These are phyloP conservation scores for Poecile montanus DNA, from an alignment of 2,797 vertebrate genomes.

Conservation along the genomic window DNA sequence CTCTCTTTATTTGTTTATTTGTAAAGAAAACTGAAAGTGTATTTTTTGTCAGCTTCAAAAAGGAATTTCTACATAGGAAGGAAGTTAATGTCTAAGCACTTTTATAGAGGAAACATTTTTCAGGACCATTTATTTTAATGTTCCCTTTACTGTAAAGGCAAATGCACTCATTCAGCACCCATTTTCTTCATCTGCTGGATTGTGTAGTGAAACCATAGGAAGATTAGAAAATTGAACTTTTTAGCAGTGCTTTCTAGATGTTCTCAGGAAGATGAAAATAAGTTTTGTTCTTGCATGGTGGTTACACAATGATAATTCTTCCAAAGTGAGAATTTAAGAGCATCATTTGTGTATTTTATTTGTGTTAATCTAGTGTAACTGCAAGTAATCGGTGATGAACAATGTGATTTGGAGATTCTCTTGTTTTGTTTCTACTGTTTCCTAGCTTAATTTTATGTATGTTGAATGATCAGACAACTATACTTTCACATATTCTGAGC, in stretches of 20 bases:
- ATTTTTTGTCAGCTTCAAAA: neutral
- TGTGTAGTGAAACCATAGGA: neutral
- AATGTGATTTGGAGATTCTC: neutral
- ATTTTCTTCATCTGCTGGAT: neutral
- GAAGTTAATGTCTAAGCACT: neutral
- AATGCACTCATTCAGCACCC: neutral
- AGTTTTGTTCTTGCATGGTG: neutral
- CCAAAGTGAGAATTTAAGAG: neutral
- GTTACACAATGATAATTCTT: neutral
- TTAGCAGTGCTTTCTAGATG: neutral
- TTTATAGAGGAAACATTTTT: constrained; percentile 30
- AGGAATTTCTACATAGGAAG: neutral
- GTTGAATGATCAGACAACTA: neutral
- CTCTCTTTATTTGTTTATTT: neutral
- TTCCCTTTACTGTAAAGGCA: constrained; percentile 3
- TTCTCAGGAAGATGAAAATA: neutral
- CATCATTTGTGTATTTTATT: neutral
- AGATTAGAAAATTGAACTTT: neutral
- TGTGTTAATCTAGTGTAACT: neutral
- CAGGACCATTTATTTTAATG: constrained; percentile 36
- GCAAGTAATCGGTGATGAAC: neutral
- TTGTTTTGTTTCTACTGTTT: neutral
- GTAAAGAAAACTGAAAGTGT: neutral
- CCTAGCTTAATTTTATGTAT: neutral
- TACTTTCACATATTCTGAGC: neutral